These are phyloP conservation scores for Isoperla grammatica DNA, from an alignment of 2,888 invertebrate species.

Conservation along the genomic window DNA sequence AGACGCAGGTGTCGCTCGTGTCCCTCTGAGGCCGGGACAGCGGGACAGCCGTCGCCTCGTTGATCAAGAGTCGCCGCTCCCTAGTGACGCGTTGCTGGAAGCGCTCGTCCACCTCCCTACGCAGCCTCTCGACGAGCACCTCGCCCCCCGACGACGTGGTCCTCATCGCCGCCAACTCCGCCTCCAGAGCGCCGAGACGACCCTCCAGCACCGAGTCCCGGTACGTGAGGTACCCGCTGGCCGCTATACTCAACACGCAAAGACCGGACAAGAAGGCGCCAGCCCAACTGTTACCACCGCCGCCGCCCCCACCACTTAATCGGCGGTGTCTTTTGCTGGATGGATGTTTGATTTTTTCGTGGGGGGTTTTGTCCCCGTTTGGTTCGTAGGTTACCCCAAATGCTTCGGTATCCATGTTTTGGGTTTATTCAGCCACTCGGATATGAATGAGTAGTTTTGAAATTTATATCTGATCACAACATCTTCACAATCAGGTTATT, in stretches of 20 bases:
- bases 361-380: conserved; percentile 4
- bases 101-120: conserved; percentile 49
- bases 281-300: neutral
- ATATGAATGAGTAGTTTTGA: no score
- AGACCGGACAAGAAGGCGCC: conserved; percentile 54
- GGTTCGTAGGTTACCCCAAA: conserved; percentile 16
- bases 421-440: conserved; percentile 1
- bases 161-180: conserved; percentile 46
- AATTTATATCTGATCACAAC: conserved; percentile 1
- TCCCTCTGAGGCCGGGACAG: conserved; percentile 3
- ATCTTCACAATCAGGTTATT: conserved; percentile 3
- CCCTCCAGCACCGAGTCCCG: conserved; percentile 51
- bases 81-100: conserved; percentile 42
- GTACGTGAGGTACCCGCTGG: conserved; percentile 56
- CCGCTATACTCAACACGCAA: conserved; percentile 58
- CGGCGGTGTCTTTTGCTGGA: conserved; percentile 9
- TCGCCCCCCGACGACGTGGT: conserved; percentile 39
- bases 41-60: conserved; percentile 24
- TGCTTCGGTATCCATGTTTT: conserved; percentile 20
- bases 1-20: conserved; percentile 58
- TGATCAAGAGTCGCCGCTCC: conserved; percentile 36
- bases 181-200: conserved; percentile 51
- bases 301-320: neutral
- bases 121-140: conserved; percentile 51
- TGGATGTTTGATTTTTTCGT: conserved; percentile 4